Percentiles rank a stretch among this genome's conserved stretches.
phyloP scores from a whole-genome alignment of 1,140 invertebrate genomes.

The Saccostrea cuccullata region DNA sequence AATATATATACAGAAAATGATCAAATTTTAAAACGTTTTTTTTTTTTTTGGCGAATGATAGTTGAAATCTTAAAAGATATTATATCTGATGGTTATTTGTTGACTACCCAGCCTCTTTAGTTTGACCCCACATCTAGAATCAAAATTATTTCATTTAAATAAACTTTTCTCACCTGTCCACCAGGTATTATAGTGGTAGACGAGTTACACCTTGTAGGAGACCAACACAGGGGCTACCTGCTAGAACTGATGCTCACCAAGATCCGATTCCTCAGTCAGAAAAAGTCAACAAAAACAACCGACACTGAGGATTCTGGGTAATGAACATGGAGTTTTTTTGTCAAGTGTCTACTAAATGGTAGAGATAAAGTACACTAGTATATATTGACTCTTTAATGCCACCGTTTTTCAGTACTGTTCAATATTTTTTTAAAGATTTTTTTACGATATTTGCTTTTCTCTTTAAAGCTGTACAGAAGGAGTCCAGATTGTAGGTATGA shows the following conservation, averaged over 20 bases:
- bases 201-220: conserved; percentile 96
- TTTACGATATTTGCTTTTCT: neutral
- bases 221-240: conserved; percentile 93
- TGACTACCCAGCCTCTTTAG: neutral
- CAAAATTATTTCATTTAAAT: neutral
- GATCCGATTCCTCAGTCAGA: conserved; percentile 86
- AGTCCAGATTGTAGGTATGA: conserved; percentile 97
- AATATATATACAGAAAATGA: no score
- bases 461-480: neutral
- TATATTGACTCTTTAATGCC: neutral
- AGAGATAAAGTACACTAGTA: neutral
- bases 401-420: no score
- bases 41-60: no score
- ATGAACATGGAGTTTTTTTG: no score
- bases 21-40: neutral
- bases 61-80: no score
- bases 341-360: neutral
- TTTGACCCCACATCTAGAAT: neutral
- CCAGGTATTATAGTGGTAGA: conserved; percentile 94
- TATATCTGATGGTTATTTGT: neutral
- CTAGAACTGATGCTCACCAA: conserved; percentile 97
- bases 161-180: conserved; percentile 40
- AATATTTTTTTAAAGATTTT: no score
- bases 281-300: neutral
- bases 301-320: neutral